Percentiles rank a stretch among this genome's conserved stretches.
Conservation (phyloP, 1,140 invertebrate genomes). For the Acromyrmex heyeri region DNA sequence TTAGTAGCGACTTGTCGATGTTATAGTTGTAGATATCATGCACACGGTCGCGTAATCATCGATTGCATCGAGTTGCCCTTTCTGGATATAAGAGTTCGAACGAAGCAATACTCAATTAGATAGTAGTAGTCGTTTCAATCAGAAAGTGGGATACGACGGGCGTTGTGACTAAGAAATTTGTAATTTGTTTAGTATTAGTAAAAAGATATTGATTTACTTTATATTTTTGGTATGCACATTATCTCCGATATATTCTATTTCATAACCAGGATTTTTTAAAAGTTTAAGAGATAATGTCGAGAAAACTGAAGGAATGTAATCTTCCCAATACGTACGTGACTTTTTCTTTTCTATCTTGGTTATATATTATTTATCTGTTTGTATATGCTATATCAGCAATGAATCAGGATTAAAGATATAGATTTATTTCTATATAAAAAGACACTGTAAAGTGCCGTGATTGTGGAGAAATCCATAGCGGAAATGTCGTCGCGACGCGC, state of each 20-base stretch:
- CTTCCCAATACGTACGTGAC: not conserved
- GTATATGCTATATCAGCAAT: not conserved
- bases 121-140: not conserved
- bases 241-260: not conserved
- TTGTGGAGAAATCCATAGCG: not conserved
- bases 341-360: not conserved
- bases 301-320: not conserved
- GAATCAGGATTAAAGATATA: not conserved
- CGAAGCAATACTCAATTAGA: not conserved
- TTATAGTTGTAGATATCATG: constrained; percentile 63
- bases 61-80: constrained; percentile 19
- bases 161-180: not conserved
- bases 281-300: not conserved
- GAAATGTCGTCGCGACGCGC: not conserved
- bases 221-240: not conserved
- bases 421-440: not conserved
- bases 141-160: not conserved
- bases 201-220: not conserved
- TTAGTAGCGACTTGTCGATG: constrained; percentile 77
- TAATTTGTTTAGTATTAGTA: not conserved
- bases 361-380: not conserved
- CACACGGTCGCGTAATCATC: constrained; percentile 24
- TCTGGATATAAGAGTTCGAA: not conserved
- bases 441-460: not conserved
- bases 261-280: not conserved